These are phyloP conservation scores for Rhinoderma darwinii DNA, from an alignment of 2,113 vertebrate species.

Conservation along the genomic window DNA sequence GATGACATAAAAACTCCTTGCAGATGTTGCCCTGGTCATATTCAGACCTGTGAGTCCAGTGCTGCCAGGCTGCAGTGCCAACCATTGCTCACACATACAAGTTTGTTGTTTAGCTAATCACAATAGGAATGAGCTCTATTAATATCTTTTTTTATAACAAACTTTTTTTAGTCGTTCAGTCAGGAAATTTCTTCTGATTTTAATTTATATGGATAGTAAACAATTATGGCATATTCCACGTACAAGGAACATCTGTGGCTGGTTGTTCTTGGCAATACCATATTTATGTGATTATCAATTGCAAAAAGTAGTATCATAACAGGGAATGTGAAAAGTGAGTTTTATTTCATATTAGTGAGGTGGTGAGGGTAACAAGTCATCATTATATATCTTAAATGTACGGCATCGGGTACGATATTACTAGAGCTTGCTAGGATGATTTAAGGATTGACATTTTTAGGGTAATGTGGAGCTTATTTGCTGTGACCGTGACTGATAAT, in stretches of 20 bases:
- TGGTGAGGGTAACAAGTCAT: background rate
- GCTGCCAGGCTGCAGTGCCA: background rate
- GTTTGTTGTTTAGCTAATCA: too few relatives aligned
- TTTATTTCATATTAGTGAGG: constrained; percentile 10
- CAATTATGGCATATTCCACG: background rate
- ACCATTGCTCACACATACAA: too few relatives aligned
- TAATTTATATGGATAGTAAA: background rate
- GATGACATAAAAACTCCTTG: background rate
- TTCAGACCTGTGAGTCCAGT: background rate
- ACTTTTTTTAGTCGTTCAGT: background rate
- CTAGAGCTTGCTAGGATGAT: background rate
- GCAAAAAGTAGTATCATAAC: background rate
- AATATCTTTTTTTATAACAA: too few relatives aligned
- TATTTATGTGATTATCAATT: background rate
- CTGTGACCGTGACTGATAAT: constrained; percentile 3
- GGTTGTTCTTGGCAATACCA: constrained; percentile 16
- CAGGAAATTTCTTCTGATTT: background rate
- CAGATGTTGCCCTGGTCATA: background rate
- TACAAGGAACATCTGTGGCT: background rate
- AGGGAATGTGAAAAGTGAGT: background rate
- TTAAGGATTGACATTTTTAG: constrained; percentile 24
- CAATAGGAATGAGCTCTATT: too few relatives aligned
- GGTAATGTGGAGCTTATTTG: background rate
- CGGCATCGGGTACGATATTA: background rate
- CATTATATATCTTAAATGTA: background rate